Conservation (phyloP, 2,888 invertebrate genomes). For the Netelia virgata region DNA sequence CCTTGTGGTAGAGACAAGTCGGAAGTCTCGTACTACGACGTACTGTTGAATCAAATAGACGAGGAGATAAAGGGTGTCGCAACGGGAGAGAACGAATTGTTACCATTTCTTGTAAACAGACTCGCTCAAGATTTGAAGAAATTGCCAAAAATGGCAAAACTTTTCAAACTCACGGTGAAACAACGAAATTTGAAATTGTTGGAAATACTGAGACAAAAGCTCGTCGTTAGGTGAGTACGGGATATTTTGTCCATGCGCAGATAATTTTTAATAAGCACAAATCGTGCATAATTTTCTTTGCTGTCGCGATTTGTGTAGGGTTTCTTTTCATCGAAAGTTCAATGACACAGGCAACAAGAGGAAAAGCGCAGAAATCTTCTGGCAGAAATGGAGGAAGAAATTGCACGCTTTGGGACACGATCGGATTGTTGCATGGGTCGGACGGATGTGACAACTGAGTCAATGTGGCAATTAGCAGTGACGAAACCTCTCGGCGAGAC, state of each 20-base stretch:
- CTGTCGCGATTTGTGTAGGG: slow-evolving; percentile 32
- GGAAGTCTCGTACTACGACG: slow-evolving; percentile 84
- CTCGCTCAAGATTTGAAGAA: slow-evolving; percentile 71
- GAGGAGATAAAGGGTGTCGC: slow-evolving; percentile 83
- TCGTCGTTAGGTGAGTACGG: slow-evolving; percentile 69
- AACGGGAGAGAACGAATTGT: slow-evolving; percentile 69
- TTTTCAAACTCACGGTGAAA: slow-evolving; percentile 66
- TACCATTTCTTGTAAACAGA: slow-evolving; percentile 70
- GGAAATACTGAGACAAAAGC: slow-evolving; percentile 72
- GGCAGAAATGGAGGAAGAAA: slow-evolving; percentile 72
- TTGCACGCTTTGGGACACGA: slow-evolving; percentile 53
- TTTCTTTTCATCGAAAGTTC: slow-evolving; percentile 37
- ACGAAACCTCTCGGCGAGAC: slow-evolving; percentile 69
- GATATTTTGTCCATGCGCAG: not conserved
- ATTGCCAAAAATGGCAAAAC: slow-evolving; percentile 69
- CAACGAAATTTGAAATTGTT: slow-evolving; percentile 70
- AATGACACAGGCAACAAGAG: slow-evolving; percentile 70
- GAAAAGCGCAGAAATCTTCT: slow-evolving; percentile 70
- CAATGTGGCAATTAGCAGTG: slow-evolving; percentile 74
- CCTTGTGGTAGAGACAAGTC: slow-evolving; percentile 72
- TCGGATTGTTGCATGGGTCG: slow-evolving; percentile 66
- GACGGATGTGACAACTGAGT: slow-evolving; percentile 68
- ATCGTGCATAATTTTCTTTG: slow-evolving; percentile 29
- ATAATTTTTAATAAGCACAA: not conserved
- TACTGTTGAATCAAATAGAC: slow-evolving; percentile 83